A percentile compares a stretch with the other conserved stretches of the same genome.
These are phyloP conservation scores for Andrena fulva DNA, from an alignment of 2,888 invertebrate species.

Conservation along the genomic window DNA sequence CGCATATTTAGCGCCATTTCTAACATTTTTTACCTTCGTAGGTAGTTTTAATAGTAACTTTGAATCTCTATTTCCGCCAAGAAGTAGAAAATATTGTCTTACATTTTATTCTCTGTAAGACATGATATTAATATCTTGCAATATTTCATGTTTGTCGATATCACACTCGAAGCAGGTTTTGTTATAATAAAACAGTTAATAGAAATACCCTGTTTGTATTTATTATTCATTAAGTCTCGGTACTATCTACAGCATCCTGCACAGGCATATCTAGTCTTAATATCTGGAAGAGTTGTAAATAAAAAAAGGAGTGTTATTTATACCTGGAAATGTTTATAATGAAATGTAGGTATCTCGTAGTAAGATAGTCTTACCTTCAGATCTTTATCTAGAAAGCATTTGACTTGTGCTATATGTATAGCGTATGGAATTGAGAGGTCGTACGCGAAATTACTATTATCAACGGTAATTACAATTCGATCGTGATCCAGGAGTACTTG, in stretches of 20 bases:
- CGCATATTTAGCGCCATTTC: background rate
- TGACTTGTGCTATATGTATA: slow-evolving; percentile 87
- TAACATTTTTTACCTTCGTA: slow-evolving; percentile 13
- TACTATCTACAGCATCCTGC: slow-evolving; percentile 3
- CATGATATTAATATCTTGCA: slow-evolving; percentile 24
- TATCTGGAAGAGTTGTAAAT: slow-evolving; percentile 70
- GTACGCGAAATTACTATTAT: slow-evolving; percentile 87
- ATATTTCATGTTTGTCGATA: slow-evolving; percentile 10
- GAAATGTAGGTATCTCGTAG: background rate
- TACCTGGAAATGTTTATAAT: background rate
- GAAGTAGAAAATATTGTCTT: slow-evolving; percentile 6
- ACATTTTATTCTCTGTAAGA: slow-evolving; percentile 12
- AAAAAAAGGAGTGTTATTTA: background rate
- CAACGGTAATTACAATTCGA: slow-evolving; percentile 89
- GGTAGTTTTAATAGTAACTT: slow-evolving; percentile 10
- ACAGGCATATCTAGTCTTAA: slow-evolving; percentile 78
- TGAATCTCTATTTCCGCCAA: slow-evolving; percentile 24
- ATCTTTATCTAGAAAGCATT: slow-evolving; percentile 86
- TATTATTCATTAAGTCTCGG: slow-evolving; percentile 5
- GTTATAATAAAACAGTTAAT: slow-evolving; percentile 47
- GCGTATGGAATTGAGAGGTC: slow-evolving; percentile 90
- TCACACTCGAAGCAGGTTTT: background rate
- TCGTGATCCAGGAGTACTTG: slow-evolving; percentile 91
- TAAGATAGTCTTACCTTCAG: slow-evolving; percentile 83
- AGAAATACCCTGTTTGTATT: slow-evolving; percentile 16